A percentile compares a stretch with the other conserved stretches of the same genome.
phyloP scores from a whole-genome alignment of 2,797 vertebrate species.

The Labroides dimidiatus region DNA sequence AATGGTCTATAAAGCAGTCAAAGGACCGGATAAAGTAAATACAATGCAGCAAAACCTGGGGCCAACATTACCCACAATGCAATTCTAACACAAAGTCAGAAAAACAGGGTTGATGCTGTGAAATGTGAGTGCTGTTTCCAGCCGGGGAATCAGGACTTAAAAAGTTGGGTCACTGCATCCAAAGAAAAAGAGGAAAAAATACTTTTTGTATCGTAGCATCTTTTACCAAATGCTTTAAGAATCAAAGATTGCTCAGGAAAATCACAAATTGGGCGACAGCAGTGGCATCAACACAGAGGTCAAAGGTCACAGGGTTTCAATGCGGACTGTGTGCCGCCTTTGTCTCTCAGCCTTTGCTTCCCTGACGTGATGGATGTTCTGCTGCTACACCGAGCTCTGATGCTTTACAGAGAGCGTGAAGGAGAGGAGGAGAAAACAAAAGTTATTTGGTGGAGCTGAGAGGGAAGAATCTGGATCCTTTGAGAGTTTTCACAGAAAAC shows the following conservation, averaged over 20 bases:
- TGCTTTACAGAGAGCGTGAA: constrained; percentile 10
- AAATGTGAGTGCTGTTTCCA: no score
- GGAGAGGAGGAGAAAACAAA: constrained; percentile 25
- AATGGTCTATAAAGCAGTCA: neutral
- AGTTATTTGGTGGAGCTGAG: constrained; percentile 20
- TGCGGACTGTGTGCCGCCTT: constrained; percentile 33
- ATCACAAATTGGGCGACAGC: neutral
- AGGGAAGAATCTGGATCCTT: constrained; percentile 1
- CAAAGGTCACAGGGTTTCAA: constrained; percentile 34
- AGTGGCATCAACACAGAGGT: constrained; percentile 6
- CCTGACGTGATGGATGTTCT: constrained; percentile 53
- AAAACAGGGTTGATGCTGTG: neutral
- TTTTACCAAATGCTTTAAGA: neutral
- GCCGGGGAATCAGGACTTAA: no score
- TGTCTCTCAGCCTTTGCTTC: constrained; percentile 31
- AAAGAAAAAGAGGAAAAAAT: no score
- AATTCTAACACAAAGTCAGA: neutral
- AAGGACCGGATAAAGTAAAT: neutral
- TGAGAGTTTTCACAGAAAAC: constrained; percentile 1
- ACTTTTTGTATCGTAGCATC: no score
- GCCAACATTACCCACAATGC: neutral
- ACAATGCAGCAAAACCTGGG: neutral
- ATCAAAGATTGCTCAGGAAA: no score
- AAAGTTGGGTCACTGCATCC: no score
- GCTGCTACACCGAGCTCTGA: constrained; percentile 7